A percentile compares a stretch with the other conserved stretches of the same genome.
Conservation (phyloP, 1,140 invertebrate genomes). For the Drosophila guanche region DNA sequence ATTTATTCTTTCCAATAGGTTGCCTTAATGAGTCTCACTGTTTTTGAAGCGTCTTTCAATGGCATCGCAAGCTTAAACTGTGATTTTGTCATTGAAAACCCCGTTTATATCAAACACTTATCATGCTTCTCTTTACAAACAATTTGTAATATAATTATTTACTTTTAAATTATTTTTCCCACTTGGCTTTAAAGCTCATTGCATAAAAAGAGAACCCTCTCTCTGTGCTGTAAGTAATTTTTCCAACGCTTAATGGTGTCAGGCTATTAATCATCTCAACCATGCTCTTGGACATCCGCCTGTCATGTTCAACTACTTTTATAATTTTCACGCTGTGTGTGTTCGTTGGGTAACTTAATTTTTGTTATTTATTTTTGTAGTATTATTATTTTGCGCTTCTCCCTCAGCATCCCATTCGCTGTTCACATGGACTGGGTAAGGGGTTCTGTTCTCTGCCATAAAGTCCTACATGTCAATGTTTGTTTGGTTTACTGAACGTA, state of each 20-base stretch:
- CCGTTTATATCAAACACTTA: too few relatives aligned
- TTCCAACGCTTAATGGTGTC: constrained; percentile 32
- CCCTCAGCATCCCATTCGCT: background rate
- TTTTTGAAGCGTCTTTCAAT: too few relatives aligned
- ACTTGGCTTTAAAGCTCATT: background rate
- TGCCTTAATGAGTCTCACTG: too few relatives aligned
- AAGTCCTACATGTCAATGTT: constrained; percentile 8
- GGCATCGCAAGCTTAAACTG: too few relatives aligned
- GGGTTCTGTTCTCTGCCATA: constrained; percentile 21
- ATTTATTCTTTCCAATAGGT: too few relatives aligned
- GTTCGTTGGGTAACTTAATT: constrained; percentile 48
- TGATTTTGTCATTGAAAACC: too few relatives aligned
- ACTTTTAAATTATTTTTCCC: background rate
- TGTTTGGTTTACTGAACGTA: constrained; percentile 53
- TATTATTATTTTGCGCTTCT: constrained; percentile 8
- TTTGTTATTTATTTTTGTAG: constrained; percentile 26
- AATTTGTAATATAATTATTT: too few relatives aligned
- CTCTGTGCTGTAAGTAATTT: constrained; percentile 18
- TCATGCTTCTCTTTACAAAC: too few relatives aligned
- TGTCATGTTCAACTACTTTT: constrained; percentile 77
- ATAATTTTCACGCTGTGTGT: constrained; percentile 64
- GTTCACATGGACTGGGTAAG: background rate
- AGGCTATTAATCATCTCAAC: constrained; percentile 63
- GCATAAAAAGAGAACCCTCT: background rate
- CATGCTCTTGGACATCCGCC: constrained; percentile 57